Percentiles rank a stretch among this genome's conserved stretches.
phyloP scores from a whole-genome alignment of 1,140 invertebrate genomes.

The Papilio polyxenes region DNA sequence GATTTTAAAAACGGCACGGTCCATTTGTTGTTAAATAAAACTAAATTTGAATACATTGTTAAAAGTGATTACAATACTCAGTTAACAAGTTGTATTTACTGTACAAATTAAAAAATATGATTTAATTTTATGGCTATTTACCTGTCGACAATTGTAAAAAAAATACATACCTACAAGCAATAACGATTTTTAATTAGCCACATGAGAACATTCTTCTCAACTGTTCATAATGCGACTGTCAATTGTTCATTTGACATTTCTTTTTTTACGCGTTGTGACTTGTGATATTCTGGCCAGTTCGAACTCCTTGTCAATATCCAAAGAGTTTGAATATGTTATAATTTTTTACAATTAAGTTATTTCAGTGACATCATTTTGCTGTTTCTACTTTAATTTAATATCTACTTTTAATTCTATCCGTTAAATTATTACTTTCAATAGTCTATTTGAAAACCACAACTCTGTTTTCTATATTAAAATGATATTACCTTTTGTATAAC shows the following conservation, averaged over 20 bases:
- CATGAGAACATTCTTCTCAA: not conserved
- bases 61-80: not conserved
- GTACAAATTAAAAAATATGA: not conserved
- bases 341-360: not conserved
- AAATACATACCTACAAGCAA: not conserved
- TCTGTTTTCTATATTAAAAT: conserved; percentile 10
- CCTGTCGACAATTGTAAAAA: not conserved
- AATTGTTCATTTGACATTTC: not conserved
- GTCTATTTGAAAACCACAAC: not conserved
- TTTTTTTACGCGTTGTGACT: not conserved
- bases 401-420: not conserved
- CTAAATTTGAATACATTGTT: not conserved
- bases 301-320: not conserved
- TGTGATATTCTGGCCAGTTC: not conserved
- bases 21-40: conserved; percentile 9
- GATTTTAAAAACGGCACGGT: not conserved
- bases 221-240: not conserved
- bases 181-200: not conserved
- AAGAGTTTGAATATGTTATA: not conserved
- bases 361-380: not conserved
- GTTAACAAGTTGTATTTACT: not conserved
- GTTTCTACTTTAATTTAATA: not conserved
- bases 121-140: not conserved
- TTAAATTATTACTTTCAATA: not conserved
- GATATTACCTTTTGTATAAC: not conserved